A percentile compares a stretch with the other conserved stretches of the same genome.
Evolutionary conservation across 2,888 invertebrate genomes (phyloP).

Genomic region (Ophion slaviceki): DNA sequence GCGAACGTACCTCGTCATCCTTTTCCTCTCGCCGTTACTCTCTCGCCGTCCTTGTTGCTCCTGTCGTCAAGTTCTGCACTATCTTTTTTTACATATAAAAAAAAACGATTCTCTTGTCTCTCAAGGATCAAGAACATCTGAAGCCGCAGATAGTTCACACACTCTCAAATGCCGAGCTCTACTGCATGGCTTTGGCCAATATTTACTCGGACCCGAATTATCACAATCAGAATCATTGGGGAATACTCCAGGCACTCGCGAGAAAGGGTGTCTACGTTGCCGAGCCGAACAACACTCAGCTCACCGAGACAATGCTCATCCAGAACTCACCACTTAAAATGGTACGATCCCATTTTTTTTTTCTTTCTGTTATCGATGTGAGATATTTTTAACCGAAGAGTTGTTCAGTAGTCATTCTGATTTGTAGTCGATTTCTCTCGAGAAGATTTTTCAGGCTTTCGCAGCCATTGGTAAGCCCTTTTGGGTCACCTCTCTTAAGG

Average conservation of each 20-base stretch:
- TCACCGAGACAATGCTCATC: constrained; percentile 97
- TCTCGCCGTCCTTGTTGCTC: background rate
- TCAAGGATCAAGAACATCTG: constrained; percentile 95
- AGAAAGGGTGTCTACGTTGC: constrained; percentile 95
- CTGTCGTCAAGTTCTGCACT: background rate
- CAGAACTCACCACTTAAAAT: constrained; percentile 97
- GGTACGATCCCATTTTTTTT: constrained; percentile 86
- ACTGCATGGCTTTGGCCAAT: constrained; percentile 96
- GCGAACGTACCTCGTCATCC: background rate
- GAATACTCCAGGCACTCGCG: constrained; percentile 96
- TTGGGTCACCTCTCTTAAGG: too few relatives aligned
- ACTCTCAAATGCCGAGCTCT: constrained; percentile 96
- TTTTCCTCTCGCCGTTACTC: background rate
- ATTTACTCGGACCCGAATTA: constrained; percentile 98
- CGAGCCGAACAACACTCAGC: constrained; percentile 93
- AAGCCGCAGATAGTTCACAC: constrained; percentile 96
- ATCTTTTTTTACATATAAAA: background rate
- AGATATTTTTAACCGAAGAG: background rate
- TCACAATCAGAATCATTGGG: constrained; percentile 97
- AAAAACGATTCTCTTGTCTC: constrained; percentile 41
- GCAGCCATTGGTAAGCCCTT: too few relatives aligned
- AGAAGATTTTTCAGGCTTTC: too few relatives aligned
- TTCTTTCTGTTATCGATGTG: background rate
- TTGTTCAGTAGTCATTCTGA: too few relatives aligned
- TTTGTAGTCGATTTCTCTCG: too few relatives aligned